A percentile compares a stretch with the other conserved stretches of the same genome.
phyloP scores from a whole-genome alignment of 1,140 invertebrate species.

The Pseudomyrmex concolor region DNA sequence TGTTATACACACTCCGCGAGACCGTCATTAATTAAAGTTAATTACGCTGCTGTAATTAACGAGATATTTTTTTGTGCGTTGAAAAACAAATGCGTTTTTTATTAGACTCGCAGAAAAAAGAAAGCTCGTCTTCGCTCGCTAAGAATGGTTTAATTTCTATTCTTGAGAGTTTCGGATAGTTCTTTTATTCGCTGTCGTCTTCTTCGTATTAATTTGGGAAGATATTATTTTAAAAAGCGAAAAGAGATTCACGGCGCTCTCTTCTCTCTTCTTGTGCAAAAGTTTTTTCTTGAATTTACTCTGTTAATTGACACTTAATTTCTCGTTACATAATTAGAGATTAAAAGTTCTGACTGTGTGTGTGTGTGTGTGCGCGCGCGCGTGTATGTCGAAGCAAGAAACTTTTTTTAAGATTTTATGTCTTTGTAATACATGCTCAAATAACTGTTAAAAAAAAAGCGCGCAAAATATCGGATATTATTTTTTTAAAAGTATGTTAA shows the following conservation, averaged over 20 bases:
- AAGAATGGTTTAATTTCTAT: constrained; percentile 48
- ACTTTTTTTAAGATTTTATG: background rate
- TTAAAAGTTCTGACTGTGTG: constrained; percentile 14
- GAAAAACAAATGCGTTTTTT: constrained; percentile 36
- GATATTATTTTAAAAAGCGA: constrained; percentile 51
- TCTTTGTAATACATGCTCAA: background rate
- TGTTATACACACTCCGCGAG: background rate
- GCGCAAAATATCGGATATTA: background rate
- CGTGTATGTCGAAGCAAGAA: background rate
- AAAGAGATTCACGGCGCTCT: constrained; percentile 18
- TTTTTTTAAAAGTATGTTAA: background rate
- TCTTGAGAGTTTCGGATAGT: constrained; percentile 35
- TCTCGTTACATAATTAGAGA: constrained; percentile 45
- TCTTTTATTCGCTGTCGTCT: constrained; percentile 34
- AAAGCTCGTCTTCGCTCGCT: background rate
- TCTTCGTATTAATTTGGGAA: constrained; percentile 10
- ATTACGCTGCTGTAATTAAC: constrained; percentile 14
- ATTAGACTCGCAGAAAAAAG: background rate
- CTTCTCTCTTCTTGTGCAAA: constrained; percentile 11
- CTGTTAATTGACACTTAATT: constrained; percentile 35
- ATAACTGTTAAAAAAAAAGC: background rate
- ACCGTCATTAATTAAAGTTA: constrained; percentile 40
- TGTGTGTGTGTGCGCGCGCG: no score
- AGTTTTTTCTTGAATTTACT: constrained; percentile 30
- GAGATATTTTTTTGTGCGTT: constrained; percentile 1